These are phyloP conservation scores for Cavia porcellus DNA, from an alignment of 2,113 vertebrate genomes.

Conservation along the genomic window DNA sequence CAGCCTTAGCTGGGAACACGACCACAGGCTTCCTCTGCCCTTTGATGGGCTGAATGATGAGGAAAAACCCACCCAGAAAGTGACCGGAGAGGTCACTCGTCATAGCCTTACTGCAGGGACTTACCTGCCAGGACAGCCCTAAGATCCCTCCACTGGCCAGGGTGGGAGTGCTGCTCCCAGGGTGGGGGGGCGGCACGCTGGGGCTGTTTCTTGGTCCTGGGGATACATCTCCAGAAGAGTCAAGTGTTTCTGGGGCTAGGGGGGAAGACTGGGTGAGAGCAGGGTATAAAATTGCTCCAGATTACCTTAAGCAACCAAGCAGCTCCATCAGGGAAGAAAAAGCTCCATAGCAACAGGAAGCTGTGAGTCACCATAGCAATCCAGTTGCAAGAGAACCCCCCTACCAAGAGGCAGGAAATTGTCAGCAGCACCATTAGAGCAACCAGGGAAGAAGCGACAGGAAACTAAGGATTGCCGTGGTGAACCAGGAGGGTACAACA, in stretches of 20 bases:
- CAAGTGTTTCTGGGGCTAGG: constrained; percentile 83
- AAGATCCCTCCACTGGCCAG: constrained; percentile 80
- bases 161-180: constrained; percentile 79
- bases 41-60: not conserved
- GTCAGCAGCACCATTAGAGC: constrained; percentile 82
- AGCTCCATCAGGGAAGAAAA: constrained; percentile 76
- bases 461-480: constrained; percentile 81
- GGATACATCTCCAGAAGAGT: constrained; percentile 84
- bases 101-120: not conserved
- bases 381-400: constrained; percentile 79
- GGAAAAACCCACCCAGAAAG: constrained; percentile 51
- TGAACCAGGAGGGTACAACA: constrained; percentile 81
- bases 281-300: constrained; percentile 59
- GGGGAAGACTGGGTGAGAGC: constrained; percentile 80
- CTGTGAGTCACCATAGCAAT: constrained; percentile 81
- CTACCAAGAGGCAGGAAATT: constrained; percentile 83
- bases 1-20: constrained; percentile 7
- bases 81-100: not conserved
- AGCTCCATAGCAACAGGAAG: constrained; percentile 83
- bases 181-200: constrained; percentile 72
- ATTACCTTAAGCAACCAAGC: constrained; percentile 79
- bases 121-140: constrained; percentile 78
- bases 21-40: not conserved
- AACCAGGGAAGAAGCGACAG: constrained; percentile 83
- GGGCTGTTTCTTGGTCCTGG: constrained; percentile 82